These are phyloP conservation scores for Standfussiana lucernea DNA, from an alignment of 2,888 invertebrate species.

Conservation along the genomic window DNA sequence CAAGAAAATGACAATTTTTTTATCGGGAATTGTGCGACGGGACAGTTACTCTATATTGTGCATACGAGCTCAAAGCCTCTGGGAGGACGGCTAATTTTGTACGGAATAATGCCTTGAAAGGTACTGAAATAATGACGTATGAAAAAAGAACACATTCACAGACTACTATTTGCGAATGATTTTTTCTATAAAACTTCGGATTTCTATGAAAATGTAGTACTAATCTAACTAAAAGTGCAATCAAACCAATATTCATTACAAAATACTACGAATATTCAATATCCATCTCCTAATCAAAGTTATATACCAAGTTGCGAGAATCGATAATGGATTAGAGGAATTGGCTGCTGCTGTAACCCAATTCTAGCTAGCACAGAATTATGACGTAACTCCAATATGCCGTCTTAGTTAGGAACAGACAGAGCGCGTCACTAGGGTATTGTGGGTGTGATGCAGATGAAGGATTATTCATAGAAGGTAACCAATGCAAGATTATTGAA, in stretches of 20 bases:
- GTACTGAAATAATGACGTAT: too few relatives aligned
- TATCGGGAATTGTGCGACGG: constrained; percentile 12
- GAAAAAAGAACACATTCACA: too few relatives aligned
- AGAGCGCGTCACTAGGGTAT: constrained; percentile 37
- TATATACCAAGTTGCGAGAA: constrained; percentile 30
- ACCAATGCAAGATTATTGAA: not conserved
- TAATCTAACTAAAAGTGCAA: not conserved
- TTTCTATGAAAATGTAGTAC: not conserved
- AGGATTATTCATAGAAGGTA: not conserved
- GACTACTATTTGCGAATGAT: too few relatives aligned
- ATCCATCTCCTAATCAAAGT: constrained; percentile 13
- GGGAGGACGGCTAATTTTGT: not conserved
- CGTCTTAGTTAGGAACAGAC: constrained; percentile 33
- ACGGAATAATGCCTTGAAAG: not conserved
- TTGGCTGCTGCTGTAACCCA: constrained; percentile 46
- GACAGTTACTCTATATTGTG: constrained; percentile 15
- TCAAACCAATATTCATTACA: not conserved
- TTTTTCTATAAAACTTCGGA: not conserved
- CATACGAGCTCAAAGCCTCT: constrained; percentile 39
- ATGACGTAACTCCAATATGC: constrained; percentile 44
- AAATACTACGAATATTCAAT: constrained; percentile 17
- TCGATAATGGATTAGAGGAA: constrained; percentile 52
- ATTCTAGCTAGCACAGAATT: constrained; percentile 53
- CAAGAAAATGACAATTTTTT: constrained; percentile 68
- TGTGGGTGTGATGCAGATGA: constrained; percentile 11